Percentiles rank a stretch among this genome's conserved stretches.
Conservation (phyloP, 2,113 vertebrate species). For the Nymphicus hollandicus region DNA sequence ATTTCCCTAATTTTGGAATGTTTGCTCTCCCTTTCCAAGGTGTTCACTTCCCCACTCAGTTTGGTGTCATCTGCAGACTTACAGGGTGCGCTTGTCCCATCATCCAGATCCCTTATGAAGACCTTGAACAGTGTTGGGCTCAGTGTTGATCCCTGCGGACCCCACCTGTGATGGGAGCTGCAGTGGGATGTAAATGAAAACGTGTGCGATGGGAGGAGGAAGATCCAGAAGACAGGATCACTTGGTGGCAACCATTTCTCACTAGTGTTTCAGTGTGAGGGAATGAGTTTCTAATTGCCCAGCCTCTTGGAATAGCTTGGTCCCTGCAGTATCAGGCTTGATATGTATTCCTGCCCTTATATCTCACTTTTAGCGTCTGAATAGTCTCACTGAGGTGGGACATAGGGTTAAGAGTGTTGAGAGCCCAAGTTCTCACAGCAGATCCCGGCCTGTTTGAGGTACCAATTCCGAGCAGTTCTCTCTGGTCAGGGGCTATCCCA, state of each 20-base stretch:
- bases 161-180: not conserved
- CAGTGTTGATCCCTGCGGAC: not conserved
- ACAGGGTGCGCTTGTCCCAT: not conserved
- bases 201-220: not conserved
- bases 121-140: not conserved
- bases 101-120: not conserved
- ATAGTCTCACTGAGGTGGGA: not conserved
- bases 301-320: not conserved
- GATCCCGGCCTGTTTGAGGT: not conserved
- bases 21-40: not conserved
- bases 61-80: not conserved
- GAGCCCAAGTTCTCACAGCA: not conserved
- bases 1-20: not conserved
- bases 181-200: not conserved
- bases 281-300: not conserved
- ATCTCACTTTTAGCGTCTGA: not conserved
- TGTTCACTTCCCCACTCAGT: not conserved
- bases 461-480: not conserved
- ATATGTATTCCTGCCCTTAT: rapidly evolving
- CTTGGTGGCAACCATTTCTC: not conserved
- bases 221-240: not conserved
- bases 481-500: not conserved
- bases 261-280: not conserved
- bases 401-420: rapidly evolving
- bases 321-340: not conserved